Conservation (phyloP, 64 coral and sea anemone species). For the Actinia equina region DNA sequence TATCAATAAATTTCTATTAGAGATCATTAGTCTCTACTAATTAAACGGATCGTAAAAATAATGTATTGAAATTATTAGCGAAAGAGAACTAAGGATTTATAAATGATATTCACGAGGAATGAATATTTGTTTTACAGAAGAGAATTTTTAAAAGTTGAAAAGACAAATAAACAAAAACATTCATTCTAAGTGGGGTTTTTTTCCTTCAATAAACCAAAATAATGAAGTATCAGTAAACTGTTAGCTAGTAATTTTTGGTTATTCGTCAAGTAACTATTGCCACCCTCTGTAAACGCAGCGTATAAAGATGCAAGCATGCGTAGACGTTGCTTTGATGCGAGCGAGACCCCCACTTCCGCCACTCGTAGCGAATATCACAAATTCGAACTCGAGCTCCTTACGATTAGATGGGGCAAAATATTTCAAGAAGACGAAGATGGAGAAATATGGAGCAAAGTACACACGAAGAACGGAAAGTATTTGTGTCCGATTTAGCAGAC, state of each 20-base stretch:
- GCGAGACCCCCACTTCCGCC: too few relatives aligned
- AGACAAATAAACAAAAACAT: neutral
- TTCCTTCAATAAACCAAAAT: neutral
- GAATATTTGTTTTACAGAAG: neutral
- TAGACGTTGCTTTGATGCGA: too few relatives aligned
- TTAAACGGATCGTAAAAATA: too few relatives aligned
- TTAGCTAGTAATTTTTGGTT: too few relatives aligned
- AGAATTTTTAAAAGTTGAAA: neutral
- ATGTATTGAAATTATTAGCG: too few relatives aligned
- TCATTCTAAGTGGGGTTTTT: neutral
- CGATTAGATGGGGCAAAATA: neutral
- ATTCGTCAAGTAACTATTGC: too few relatives aligned
- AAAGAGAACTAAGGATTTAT: neutral
- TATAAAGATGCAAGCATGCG: neutral
- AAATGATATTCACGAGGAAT: neutral
- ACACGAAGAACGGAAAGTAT: neutral
- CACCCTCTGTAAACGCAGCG: too few relatives aligned
- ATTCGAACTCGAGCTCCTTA: too few relatives aligned
- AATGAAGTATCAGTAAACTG: too few relatives aligned
- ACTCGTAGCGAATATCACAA: too few relatives aligned
- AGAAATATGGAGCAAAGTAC: neutral
- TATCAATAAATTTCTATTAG: neutral
- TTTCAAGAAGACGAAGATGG: neutral
- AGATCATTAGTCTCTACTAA: neutral
- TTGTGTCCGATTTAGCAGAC: neutral